These are phyloP conservation scores for Philaethria dido DNA, from an alignment of 2,888 invertebrate species.

Conservation along the genomic window DNA sequence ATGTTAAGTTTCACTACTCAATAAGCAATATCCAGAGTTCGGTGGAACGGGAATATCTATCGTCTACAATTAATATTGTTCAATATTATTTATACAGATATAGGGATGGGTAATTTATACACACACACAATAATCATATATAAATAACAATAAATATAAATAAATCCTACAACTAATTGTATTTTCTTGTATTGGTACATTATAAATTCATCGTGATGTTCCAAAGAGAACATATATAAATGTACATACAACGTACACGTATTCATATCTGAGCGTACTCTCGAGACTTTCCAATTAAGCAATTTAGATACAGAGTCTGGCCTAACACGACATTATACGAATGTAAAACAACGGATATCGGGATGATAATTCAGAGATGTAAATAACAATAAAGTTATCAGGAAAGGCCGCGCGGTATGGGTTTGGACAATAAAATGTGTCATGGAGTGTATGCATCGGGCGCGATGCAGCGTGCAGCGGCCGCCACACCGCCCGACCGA, in stretches of 20 bases:
- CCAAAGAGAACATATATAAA: conserved; percentile 55
- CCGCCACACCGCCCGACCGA: conserved; percentile 45
- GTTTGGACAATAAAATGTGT: conserved; percentile 81
- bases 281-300: conserved; percentile 81
- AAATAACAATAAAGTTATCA: conserved; percentile 83
- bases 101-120: conserved; percentile 1
- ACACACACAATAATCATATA: conserved; percentile 7
- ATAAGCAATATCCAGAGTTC: no score
- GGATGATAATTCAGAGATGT: conserved; percentile 79
- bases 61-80: no score
- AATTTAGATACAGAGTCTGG: conserved; percentile 78
- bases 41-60: no score
- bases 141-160: conserved; percentile 33
- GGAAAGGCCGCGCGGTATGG: conserved; percentile 71
- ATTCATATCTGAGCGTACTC: conserved; percentile 68
- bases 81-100: no score
- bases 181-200: conserved; percentile 38
- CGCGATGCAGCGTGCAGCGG: conserved; percentile 53
- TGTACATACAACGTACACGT: conserved; percentile 59
- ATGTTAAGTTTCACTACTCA: no score
- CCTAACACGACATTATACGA: conserved; percentile 73
- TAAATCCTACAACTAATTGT: conserved; percentile 38
- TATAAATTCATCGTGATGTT: conserved; percentile 40
- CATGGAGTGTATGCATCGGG: conserved; percentile 60
- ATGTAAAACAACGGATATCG: conserved; percentile 81